Conservation (phyloP, 1,140 invertebrate species). For the Homalodisca vitripennis region DNA sequence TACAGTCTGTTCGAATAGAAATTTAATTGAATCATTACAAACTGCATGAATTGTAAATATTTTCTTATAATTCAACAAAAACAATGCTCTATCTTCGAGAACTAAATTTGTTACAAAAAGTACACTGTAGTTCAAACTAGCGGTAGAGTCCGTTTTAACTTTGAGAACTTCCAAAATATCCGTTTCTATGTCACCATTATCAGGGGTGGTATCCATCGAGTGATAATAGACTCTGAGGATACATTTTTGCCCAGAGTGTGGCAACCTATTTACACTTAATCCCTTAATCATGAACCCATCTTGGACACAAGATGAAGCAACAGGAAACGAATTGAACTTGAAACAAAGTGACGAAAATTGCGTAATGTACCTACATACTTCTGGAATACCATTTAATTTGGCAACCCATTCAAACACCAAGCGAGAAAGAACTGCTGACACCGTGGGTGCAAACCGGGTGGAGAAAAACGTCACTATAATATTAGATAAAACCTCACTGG, state of each 20-base stretch:
- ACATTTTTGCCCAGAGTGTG: background rate
- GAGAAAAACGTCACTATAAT: constrained; percentile 5
- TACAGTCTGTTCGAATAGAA: background rate
- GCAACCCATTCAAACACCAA: background rate
- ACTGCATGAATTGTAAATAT: background rate
- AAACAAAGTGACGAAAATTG: constrained; percentile 1
- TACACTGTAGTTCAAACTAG: no score
- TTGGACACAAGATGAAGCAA: background rate
- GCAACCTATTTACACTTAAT: background rate
- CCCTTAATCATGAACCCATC: constrained; percentile 7
- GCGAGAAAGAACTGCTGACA: background rate
- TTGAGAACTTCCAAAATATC: background rate
- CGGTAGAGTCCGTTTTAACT: background rate
- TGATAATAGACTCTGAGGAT: constrained; percentile 1
- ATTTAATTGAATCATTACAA: background rate
- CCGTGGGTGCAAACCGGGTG: background rate
- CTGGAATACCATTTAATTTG: background rate
- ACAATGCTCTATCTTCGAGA: background rate
- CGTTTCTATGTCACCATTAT: background rate
- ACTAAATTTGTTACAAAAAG: background rate
- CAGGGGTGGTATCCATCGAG: background rate
- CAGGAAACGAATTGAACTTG: constrained; percentile 3
- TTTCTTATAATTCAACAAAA: constrained; percentile 7
- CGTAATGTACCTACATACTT: background rate
- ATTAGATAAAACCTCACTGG: background rate